These are phyloP conservation scores for Falco peregrinus DNA, from an alignment of 2,797 vertebrate genomes.

Conservation along the genomic window DNA sequence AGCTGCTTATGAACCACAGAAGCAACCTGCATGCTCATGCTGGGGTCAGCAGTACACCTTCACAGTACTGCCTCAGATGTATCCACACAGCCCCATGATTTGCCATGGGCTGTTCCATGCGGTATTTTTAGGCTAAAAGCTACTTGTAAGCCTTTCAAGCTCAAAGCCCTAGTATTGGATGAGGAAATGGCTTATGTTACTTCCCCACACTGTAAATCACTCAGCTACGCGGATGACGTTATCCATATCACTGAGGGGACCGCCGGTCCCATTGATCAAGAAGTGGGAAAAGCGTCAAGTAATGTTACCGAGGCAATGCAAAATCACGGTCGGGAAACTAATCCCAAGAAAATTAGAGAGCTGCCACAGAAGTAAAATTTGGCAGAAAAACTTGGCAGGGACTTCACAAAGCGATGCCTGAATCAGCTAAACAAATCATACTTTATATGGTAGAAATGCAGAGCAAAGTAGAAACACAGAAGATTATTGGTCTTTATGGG, in stretches of 20 bases:
- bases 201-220: accelerated
- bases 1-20: not conserved
- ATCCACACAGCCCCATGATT: not conserved
- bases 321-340: not conserved
- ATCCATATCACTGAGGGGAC: not conserved
- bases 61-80: accelerated
- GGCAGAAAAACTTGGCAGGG: not conserved
- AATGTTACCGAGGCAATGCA: not conserved
- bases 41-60: not conserved
- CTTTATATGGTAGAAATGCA: not conserved
- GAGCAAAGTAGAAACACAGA: not conserved
- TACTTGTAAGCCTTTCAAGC: too few relatives aligned
- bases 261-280: not conserved
- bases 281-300: not conserved
- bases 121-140: too few relatives aligned
- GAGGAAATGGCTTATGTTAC: too few relatives aligned
- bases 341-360: not conserved
- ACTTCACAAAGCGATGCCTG: not conserved
- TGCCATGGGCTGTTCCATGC: not conserved
- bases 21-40: accelerated
- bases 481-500: not conserved
- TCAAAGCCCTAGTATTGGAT: too few relatives aligned
- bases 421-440: not conserved
- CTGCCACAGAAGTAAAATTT: not conserved
- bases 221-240: not conserved